Evolutionary conservation across 64 coral and sea anemone species (phyloP), one percentile per base, ranked within the genome.

Genomic region (Actinia tenebrosa): DNA sequence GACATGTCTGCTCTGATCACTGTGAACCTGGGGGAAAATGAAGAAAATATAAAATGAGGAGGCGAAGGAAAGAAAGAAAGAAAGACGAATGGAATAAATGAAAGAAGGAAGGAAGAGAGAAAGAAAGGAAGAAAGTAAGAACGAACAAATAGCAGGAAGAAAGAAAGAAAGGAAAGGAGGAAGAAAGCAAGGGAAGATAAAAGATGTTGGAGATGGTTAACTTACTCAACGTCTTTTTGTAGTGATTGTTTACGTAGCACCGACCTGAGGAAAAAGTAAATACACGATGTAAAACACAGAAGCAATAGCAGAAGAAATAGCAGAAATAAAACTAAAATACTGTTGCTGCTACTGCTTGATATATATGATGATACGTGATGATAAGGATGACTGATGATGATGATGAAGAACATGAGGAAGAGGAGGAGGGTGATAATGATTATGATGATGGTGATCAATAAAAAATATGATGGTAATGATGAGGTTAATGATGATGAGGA

Each of bases 161-260:
- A 9, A 75, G 27, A 2, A 11, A 55, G 53, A 8, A 54, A 54
- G 53, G 4, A 5, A 54, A 54, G 53, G 30, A 37, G 30, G 30
- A 37, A 37, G 30, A 37, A 37, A 37, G 30, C 30, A 37, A 37
- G 30, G 30, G 30, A 37, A 37, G 30, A 37, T 37, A 37, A 37
- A 37, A 37, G 30, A 37, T 37, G 30, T 37, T 37, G 30, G 30
- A 1, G 30, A 37, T 37, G 13, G 60, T 18, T 56, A 56, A 96
- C 91, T 93, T 83, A 99, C 97, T 84, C 85, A 20, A 99, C 95
- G 22, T 99, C 93, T 82, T 95, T 99, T n/a, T 88, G 88, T 62
- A 99, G 84, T 22, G 97, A 92, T 25, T 99, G 97, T 45, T 95
- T 99, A 55, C 97, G 89, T 37, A 99, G 89, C 8, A 99, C 97